A percentile compares a stretch with the other conserved stretches of the same genome.
phyloP scores from a whole-genome alignment of 2,113 vertebrate species.

The Nesospiza acunhae region DNA sequence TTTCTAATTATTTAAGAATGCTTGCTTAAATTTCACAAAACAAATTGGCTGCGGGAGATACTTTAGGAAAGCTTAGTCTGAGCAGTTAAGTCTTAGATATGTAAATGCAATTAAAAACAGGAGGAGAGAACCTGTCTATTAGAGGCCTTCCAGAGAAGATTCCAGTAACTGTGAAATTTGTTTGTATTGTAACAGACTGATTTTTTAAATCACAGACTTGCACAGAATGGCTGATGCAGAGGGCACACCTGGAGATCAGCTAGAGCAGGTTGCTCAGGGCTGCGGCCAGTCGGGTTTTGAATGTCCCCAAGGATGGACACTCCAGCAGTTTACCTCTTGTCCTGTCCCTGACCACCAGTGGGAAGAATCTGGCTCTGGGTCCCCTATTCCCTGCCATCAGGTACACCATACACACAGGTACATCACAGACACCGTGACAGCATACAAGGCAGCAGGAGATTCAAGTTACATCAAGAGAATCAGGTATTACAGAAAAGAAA shows the following conservation, averaged over 20 bases:
- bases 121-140: not conserved
- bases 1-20: not conserved
- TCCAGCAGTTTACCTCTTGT: not conserved
- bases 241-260: not conserved
- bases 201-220: not conserved
- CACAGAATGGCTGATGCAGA: not conserved
- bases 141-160: not conserved
- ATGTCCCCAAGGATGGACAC: not conserved
- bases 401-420: not conserved
- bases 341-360: not conserved
- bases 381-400: not conserved
- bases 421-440: fast-evolving
- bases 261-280: not conserved
- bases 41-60: not conserved
- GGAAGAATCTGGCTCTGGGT: not conserved
- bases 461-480: not conserved
- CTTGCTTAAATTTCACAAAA: not conserved
- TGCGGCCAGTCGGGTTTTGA: not conserved
- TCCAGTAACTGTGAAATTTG: not conserved
- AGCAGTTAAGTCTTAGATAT: not conserved
- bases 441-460: not conserved
- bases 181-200: not conserved
- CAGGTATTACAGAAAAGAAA: not conserved
- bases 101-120: not conserved
- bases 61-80: not conserved